Conservation (phyloP, 2,797 vertebrate species). For the Dromococcyx pavoninus region DNA sequence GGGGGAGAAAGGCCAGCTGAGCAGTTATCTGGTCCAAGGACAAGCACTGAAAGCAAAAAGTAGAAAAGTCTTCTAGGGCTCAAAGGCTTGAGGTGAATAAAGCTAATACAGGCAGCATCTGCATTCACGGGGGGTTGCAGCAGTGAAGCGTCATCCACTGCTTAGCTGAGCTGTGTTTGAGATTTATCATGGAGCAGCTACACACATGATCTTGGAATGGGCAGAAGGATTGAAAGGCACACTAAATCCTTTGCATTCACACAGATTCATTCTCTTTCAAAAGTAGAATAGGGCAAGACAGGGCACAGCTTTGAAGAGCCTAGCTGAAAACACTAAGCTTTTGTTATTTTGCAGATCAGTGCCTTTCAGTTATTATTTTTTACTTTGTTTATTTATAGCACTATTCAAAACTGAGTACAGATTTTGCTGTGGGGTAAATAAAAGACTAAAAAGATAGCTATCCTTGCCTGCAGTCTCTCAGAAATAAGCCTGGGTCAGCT, state of each 20-base stretch:
- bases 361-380: not conserved
- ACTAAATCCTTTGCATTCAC: not conserved
- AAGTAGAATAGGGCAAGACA: not conserved
- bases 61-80: not conserved
- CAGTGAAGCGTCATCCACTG: not conserved
- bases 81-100: not conserved
- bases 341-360: not conserved
- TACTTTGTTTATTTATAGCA: slow-evolving; percentile 12
- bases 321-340: not conserved
- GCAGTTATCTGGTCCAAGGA: not conserved
- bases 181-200: not conserved
- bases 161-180: not conserved
- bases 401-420: slow-evolving; percentile 33
- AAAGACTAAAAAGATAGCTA: not conserved
- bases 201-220: fast-evolving
- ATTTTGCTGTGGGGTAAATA: slow-evolving; percentile 27
- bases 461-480: not conserved
- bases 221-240: not conserved
- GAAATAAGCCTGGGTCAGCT: not conserved
- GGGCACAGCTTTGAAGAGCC: not conserved
- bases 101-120: not conserved
- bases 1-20: not conserved
- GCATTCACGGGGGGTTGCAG: not conserved
- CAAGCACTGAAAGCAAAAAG: not conserved
- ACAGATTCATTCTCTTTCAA: not conserved